phyloP scores from a whole-genome alignment of 2,888 invertebrate species.

The Deilephila elpenor region DNA sequence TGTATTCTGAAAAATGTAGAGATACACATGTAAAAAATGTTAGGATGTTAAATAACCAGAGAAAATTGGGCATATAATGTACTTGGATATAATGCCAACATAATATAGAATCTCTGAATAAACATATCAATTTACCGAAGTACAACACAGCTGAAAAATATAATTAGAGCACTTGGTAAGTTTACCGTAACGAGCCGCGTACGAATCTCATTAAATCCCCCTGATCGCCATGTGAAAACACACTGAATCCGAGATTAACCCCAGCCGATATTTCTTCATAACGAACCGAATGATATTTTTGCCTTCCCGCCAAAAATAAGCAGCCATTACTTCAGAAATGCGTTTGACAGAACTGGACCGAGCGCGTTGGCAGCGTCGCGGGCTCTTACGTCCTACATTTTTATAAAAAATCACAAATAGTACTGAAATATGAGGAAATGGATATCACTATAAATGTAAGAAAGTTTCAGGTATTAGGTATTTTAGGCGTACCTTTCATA shows the following conservation, averaged over 20 bases:
- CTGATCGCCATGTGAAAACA: conserved; percentile 53
- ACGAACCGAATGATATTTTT: conserved; percentile 66
- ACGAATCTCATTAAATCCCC: conserved; percentile 45
- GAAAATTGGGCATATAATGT: too few relatives aligned
- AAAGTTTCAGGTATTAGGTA: neutral
- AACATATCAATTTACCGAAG: conserved; percentile 2
- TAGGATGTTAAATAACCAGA: too few relatives aligned
- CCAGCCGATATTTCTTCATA: conserved; percentile 61
- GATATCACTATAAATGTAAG: conserved; percentile 36
- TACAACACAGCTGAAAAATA: neutral
- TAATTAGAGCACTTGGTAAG: conserved; percentile 1
- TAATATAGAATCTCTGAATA: neutral
- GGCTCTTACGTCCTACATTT: conserved; percentile 44
- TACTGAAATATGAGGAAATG: conserved; percentile 42
- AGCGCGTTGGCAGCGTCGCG: conserved; percentile 61
- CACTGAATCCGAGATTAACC: conserved; percentile 50
- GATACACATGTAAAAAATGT: too few relatives aligned
- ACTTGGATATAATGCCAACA: too few relatives aligned
- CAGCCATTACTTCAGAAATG: conserved; percentile 70
- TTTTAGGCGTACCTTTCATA: neutral
- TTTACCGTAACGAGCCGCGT: conserved; percentile 34
- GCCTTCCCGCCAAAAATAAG: conserved; percentile 77
- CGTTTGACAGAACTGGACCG: conserved; percentile 79
- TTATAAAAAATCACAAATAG: conserved; percentile 49
- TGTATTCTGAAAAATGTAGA: too few relatives aligned